Conservation (phyloP, 2,888 invertebrate genomes). For the Alloscopus bannaensis region DNA sequence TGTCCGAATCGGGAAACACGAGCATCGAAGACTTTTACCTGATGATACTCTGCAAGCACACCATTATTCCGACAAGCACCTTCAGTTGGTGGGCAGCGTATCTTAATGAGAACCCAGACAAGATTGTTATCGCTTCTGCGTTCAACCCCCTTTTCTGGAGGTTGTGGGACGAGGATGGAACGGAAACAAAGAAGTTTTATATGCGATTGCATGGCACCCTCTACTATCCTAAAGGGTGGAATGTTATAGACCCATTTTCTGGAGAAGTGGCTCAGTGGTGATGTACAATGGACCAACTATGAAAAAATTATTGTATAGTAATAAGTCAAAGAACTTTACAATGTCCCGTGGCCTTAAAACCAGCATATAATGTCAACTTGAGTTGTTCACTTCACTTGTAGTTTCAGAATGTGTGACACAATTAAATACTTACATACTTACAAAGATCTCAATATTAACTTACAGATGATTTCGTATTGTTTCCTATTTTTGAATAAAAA, state of each 20-base stretch:
- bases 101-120: constrained; percentile 11
- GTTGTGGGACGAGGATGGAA: background rate
- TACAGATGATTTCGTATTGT: no score
- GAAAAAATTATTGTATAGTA: background rate
- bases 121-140: constrained; percentile 25
- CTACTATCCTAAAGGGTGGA: background rate
- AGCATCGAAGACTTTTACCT: constrained; percentile 44
- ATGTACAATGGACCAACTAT: background rate
- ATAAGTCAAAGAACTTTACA: no score
- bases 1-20: constrained; percentile 15
- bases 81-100: constrained; percentile 52
- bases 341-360: no score
- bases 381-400: no score
- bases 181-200: background rate
- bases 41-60: constrained; percentile 35
- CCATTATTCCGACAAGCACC: constrained; percentile 40
- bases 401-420: no score
- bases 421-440: no score
- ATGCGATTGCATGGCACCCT: background rate
- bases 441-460: no score
- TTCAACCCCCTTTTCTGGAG: constrained; percentile 13
- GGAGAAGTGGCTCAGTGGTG: background rate
- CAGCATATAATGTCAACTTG: no score
- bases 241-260: background rate
- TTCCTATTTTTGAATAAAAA: no score